phyloP scores from a whole-genome alignment of 2,113 vertebrate species.

The Poeciliopsis turrubarensis region DNA sequence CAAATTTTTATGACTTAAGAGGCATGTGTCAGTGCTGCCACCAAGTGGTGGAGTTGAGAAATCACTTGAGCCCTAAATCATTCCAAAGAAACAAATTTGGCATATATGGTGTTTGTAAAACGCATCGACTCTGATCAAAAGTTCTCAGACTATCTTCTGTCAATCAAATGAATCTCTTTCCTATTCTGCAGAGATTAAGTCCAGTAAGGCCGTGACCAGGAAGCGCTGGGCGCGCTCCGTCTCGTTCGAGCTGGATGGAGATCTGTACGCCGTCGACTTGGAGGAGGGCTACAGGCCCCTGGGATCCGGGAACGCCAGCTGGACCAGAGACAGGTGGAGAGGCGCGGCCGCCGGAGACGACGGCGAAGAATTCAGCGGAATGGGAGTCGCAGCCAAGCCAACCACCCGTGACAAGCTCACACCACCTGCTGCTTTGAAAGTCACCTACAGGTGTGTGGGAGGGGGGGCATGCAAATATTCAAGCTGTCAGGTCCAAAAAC shows the following conservation, averaged over 20 bases:
- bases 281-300: conserved; percentile 79
- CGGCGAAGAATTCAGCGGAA: conserved; percentile 88
- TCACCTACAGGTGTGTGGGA: conserved; percentile 88
- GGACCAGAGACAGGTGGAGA: conserved; percentile 57
- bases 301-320: conserved; percentile 79
- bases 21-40: conserved; percentile 64
- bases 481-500: neutral
- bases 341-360: conserved; percentile 75
- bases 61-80: conserved; percentile 6
- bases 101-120: neutral
- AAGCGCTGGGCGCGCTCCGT: conserved; percentile 87
- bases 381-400: conserved; percentile 78
- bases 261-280: conserved; percentile 79
- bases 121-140: neutral
- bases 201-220: conserved; percentile 71
- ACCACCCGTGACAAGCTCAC: conserved; percentile 74
- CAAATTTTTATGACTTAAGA: conserved; percentile 30
- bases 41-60: conserved; percentile 52
- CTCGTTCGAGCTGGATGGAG: conserved; percentile 80
- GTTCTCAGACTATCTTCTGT: conserved; percentile 1
- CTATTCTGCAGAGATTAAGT: conserved; percentile 83
- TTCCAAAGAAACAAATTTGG: neutral
- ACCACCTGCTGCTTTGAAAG: conserved; percentile 87
- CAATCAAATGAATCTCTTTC: conserved; percentile 33
- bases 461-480: neutral